These are phyloP conservation scores for Conus ventricosus DNA, from an alignment of 1,140 invertebrate genomes.

Conservation along the genomic window DNA sequence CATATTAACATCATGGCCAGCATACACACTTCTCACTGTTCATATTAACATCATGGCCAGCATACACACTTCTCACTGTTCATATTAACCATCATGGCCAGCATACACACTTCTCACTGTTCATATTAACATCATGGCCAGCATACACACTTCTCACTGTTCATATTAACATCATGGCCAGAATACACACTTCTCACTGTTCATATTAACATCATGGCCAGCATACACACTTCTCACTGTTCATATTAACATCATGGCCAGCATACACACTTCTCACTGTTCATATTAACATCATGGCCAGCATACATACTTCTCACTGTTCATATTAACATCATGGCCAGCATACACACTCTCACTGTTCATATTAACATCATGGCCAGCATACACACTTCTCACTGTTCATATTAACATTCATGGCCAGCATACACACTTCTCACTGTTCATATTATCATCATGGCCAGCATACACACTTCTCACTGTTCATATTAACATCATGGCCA, in stretches of 20 bases:
- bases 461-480: too few species aligned
- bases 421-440: too few species aligned
- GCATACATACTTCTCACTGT: too few species aligned
- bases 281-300: not conserved
- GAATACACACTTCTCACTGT: too few species aligned
- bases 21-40: too few species aligned
- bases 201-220: not conserved
- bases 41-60: not conserved
- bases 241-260: not conserved
- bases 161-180: not conserved
- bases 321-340: not conserved
- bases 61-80: too few species aligned
- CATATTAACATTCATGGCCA: not conserved
- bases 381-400: too few species aligned
- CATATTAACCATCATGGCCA: not conserved
- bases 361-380: not conserved
- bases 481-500: not conserved
- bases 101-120: too few species aligned
- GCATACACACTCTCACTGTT: too few species aligned
- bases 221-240: too few species aligned
- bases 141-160: too few species aligned
- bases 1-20: not conserved
- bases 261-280: too few species aligned
- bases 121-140: not conserved
- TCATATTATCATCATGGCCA: not conserved